phyloP scores from a whole-genome alignment of 1,140 invertebrate genomes.

The Cardiocondyla obscurior region DNA sequence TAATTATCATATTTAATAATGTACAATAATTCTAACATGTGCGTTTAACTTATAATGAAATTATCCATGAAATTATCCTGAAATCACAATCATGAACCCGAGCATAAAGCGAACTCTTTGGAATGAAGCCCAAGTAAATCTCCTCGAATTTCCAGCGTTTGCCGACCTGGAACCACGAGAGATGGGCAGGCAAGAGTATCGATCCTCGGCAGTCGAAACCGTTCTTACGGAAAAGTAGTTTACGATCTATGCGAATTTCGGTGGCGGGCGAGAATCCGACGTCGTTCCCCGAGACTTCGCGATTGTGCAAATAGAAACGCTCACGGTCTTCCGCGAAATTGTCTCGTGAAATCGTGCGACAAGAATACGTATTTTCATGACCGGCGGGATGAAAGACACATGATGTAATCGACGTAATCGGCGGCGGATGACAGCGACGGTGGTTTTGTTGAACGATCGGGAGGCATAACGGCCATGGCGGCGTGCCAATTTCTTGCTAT shows the following conservation, averaged over 20 bases:
- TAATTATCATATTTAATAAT: too few relatives aligned
- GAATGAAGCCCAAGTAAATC: constrained; percentile 24
- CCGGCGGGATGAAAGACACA: background rate
- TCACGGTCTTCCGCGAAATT: background rate
- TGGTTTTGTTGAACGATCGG: constrained; percentile 65
- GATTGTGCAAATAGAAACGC: constrained; percentile 44
- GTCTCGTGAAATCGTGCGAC: constrained; percentile 12
- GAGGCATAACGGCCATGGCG: constrained; percentile 69
- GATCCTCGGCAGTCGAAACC: constrained; percentile 18
- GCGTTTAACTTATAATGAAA: constrained; percentile 9
- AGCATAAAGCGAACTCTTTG: constrained; percentile 35
- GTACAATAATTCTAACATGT: background rate
- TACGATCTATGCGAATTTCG: constrained; percentile 17
- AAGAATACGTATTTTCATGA: constrained; percentile 53
- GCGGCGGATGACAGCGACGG: constrained; percentile 60
- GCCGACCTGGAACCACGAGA: constrained; percentile 20
- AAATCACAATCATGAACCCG: constrained; percentile 1
- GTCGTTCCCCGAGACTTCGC: background rate
- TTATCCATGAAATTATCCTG: constrained; percentile 34
- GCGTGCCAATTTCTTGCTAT: constrained; percentile 77
- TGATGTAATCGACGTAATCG: constrained; percentile 75
- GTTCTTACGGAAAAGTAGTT: constrained; percentile 38
- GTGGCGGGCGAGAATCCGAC: background rate
- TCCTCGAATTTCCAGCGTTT: constrained; percentile 30
- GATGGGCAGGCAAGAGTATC: constrained; percentile 13